Conservation (phyloP, 2,888 invertebrate genomes). For the Mythimna impura region DNA sequence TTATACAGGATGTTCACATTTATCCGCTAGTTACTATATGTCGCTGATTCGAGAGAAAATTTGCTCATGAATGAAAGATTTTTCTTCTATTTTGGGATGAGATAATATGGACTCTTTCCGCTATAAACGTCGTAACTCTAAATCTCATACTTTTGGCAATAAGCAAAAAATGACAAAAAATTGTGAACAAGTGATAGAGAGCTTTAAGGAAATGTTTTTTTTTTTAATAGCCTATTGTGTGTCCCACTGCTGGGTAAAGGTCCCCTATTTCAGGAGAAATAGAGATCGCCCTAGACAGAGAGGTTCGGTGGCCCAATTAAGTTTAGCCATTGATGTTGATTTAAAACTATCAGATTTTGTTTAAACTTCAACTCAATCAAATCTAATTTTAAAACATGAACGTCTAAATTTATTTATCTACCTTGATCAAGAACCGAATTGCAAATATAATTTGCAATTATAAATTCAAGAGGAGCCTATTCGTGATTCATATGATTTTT, state of each 20-base stretch:
- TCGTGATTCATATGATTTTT: constrained; percentile 20
- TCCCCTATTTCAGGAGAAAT: too few species aligned
- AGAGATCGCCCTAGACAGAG: too few species aligned
- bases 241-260: too few species aligned
- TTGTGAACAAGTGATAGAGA: too few species aligned
- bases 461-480: not conserved
- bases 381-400: not conserved
- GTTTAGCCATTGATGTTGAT: not conserved
- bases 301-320: too few species aligned
- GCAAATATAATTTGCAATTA: not conserved
- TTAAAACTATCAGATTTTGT: not conserved
- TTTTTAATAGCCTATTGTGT: too few species aligned
- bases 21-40: constrained; percentile 25
- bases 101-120: not conserved
- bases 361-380: too few species aligned
- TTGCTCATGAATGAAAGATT: constrained; percentile 47
- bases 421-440: not conserved
- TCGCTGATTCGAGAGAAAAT: constrained; percentile 58
- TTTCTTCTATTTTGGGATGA: constrained; percentile 7
- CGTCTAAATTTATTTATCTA: not conserved
- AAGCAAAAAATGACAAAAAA: too few species aligned
- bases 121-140: too few species aligned
- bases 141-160: too few species aligned
- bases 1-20: constrained; percentile 67
- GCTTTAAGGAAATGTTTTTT: too few species aligned